Conservation (phyloP, 2,888 invertebrate genomes). For the Uropetala carovei region DNA sequence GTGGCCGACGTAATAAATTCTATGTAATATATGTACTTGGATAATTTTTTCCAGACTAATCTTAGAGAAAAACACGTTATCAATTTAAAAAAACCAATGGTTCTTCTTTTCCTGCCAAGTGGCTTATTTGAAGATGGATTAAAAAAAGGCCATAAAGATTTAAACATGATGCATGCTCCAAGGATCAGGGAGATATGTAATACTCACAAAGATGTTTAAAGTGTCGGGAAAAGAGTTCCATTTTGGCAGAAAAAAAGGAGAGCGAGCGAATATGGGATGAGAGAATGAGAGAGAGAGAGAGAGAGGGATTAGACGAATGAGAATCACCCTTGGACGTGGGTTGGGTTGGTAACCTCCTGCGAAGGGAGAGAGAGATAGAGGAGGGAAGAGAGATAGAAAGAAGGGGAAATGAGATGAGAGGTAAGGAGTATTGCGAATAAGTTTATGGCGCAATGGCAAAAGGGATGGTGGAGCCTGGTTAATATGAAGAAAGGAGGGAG, state of each 20-base stretch:
- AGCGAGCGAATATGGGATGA: neutral
- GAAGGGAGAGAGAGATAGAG: neutral
- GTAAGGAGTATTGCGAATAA: neutral
- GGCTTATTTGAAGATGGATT: too few relatives aligned
- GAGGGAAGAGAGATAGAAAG: neutral
- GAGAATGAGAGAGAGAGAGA: neutral
- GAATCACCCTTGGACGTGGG: too few relatives aligned
- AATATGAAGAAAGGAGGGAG: neutral
- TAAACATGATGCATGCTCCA: neutral
- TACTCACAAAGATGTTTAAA: neutral
- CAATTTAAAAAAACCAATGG: too few relatives aligned
- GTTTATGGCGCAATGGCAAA: neutral
- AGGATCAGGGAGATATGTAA: neutral
- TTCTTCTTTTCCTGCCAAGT: too few relatives aligned
- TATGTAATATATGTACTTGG: too few relatives aligned
- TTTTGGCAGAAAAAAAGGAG: neutral
- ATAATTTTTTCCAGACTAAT: too few relatives aligned
- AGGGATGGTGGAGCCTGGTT: neutral
- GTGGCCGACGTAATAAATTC: too few relatives aligned
- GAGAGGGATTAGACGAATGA: neutral
- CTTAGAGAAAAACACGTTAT: too few relatives aligned
- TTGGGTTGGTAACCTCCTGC: too few relatives aligned
- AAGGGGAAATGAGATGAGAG: constrained; percentile 2
- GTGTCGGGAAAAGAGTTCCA: neutral
- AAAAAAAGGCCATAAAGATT: neutral